phyloP scores from a whole-genome alignment of 2,888 invertebrate genomes.

The Serrognathus titanus region DNA sequence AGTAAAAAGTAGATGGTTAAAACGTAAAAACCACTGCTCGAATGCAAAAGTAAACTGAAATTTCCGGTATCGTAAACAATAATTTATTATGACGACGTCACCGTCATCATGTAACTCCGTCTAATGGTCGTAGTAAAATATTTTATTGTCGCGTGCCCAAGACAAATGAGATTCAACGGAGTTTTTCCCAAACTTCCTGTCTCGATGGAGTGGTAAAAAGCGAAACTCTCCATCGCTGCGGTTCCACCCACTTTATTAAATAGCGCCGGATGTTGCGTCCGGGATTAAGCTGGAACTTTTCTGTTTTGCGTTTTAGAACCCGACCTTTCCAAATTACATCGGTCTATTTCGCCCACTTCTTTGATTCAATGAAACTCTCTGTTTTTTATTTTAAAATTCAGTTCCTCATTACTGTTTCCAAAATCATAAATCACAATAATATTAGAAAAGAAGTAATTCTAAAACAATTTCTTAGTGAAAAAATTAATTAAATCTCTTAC shows the following conservation, averaged over 20 bases:
- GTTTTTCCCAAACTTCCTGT: conserved; percentile 34
- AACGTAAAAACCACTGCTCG: too few relatives aligned
- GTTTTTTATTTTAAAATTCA: too few relatives aligned
- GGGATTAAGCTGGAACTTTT: conserved; percentile 12
- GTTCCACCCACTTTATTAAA: conserved; percentile 30
- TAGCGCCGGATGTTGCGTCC: conserved; percentile 28
- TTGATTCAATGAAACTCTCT: too few relatives aligned
- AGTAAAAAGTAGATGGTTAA: too few relatives aligned
- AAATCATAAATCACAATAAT: too few relatives aligned
- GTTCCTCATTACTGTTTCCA: too few relatives aligned
- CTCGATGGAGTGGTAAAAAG: conserved; percentile 34
- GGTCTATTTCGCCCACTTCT: too few relatives aligned
- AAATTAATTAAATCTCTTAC: too few relatives aligned
- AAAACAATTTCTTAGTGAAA: too few relatives aligned
- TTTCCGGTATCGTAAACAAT: background rate
- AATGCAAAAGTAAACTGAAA: too few relatives aligned
- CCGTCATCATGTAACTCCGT: background rate
- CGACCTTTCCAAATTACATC: too few relatives aligned
- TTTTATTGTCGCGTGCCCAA: conserved; percentile 36
- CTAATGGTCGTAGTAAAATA: conserved; percentile 35
- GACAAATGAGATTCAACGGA: conserved; percentile 34
- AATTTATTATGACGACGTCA: background rate
- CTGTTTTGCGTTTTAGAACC: background rate
- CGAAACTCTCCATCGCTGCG: conserved; percentile 28
- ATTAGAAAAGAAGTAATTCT: too few relatives aligned